phyloP scores from a whole-genome alignment of 2,797 vertebrate species.

The Crypturellus tataupa region DNA sequence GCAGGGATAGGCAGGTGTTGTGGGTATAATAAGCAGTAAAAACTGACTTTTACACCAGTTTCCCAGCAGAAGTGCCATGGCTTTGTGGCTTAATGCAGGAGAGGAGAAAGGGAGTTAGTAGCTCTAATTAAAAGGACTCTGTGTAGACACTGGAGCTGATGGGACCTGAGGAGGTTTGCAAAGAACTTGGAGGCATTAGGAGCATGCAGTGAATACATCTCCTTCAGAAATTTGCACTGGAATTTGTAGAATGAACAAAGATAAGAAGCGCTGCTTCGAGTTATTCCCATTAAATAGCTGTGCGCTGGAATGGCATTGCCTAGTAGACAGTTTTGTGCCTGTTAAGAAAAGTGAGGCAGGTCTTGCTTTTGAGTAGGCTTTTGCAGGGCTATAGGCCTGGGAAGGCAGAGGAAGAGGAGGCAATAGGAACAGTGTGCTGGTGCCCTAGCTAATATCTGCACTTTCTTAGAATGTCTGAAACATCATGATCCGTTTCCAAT shows the following conservation, averaged over 20 bases:
- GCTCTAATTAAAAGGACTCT: not conserved
- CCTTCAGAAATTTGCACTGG: not conserved
- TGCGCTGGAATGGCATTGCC: fast-evolving
- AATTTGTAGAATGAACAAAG: fast-evolving
- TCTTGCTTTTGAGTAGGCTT: fast-evolving
- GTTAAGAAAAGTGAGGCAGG: not conserved
- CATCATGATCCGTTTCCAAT: not conserved
- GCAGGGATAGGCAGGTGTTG: not conserved
- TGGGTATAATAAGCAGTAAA: not conserved
- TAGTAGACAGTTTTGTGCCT: not conserved
- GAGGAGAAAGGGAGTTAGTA: not conserved
- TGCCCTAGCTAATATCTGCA: not conserved
- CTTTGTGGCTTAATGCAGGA: not conserved
- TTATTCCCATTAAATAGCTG: not conserved
- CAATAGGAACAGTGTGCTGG: not conserved
- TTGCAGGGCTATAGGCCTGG: not conserved
- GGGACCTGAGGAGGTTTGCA: not conserved
- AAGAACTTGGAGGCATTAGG: not conserved
- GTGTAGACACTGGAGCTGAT: not conserved
- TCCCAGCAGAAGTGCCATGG: not conserved
- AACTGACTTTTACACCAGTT: not conserved
- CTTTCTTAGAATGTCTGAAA: not conserved
- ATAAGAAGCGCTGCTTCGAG: not conserved
- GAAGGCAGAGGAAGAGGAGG: not conserved
- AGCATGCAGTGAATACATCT: not conserved